Percentiles rank a stretch among this genome's conserved stretches.
phyloP scores from a whole-genome alignment of 2,888 invertebrate genomes.

The Himalopsyche tibetana region DNA sequence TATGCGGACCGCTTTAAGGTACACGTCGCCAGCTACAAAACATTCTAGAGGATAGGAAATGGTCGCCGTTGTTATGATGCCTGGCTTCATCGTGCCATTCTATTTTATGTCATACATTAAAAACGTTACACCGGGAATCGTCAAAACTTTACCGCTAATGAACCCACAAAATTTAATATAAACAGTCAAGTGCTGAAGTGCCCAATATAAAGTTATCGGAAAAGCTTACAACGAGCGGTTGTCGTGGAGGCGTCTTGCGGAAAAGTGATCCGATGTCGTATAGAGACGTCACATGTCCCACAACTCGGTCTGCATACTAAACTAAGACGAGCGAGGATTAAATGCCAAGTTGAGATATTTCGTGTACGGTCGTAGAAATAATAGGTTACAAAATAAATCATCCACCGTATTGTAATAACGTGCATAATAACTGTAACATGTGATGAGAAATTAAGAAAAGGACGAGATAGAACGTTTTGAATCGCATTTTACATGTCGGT shows the following conservation, averaged over 20 bases:
- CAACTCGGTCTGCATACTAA: too few relatives aligned
- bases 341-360: too few relatives aligned
- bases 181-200: not conserved
- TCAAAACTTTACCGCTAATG: not conserved
- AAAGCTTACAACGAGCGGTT: not conserved
- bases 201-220: constrained; percentile 3
- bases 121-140: not conserved
- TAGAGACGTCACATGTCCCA: not conserved
- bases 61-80: not conserved
- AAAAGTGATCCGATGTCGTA: not conserved
- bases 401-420: too few relatives aligned
- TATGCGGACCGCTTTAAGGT: not conserved
- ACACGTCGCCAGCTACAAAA: not conserved
- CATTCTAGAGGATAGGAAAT: not conserved
- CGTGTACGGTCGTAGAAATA: too few relatives aligned
- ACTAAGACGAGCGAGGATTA: too few relatives aligned
- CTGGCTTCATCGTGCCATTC: not conserved
- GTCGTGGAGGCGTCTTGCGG: not conserved
- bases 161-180: not conserved
- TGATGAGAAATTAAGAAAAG: too few relatives aligned
- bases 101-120: not conserved
- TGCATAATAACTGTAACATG: too few relatives aligned
- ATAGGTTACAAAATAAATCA: too few relatives aligned
- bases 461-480: too few relatives aligned
- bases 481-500: too few relatives aligned